These are phyloP conservation scores for Characodon lateralis DNA, from an alignment of 2,797 vertebrate genomes.

Conservation along the genomic window DNA sequence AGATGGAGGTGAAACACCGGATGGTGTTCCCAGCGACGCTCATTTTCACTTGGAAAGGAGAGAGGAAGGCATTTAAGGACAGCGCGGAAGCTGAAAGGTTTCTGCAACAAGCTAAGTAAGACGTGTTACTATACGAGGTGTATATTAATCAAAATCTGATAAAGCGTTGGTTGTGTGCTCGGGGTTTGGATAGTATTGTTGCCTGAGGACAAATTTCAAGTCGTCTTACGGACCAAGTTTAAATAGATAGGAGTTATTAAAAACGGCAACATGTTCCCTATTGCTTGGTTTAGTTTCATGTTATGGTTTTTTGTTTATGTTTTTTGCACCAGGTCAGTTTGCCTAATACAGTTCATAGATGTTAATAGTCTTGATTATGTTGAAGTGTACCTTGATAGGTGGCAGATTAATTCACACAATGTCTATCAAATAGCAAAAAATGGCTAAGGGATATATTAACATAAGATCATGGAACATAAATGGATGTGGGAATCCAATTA, in stretches of 20 bases:
- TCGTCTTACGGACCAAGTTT: not conserved
- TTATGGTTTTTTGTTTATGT: not conserved
- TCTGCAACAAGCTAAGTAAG: not conserved
- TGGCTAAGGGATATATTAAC: too few relatives aligned
- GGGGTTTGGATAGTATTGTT: not conserved
- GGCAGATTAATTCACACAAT: not conserved
- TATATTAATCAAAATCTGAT: not conserved
- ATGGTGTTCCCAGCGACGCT: slow-evolving; percentile 4
- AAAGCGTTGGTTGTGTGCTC: not conserved
- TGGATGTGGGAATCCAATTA: too few relatives aligned
- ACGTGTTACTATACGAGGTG: not conserved
- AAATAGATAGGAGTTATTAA: not conserved
- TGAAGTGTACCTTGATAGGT: not conserved
- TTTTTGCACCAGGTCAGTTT: not conserved
- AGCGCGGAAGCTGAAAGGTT: not conserved
- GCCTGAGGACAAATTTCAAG: slow-evolving; percentile 1
- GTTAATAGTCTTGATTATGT: not conserved
- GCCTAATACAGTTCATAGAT: not conserved
- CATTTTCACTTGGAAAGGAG: not conserved
- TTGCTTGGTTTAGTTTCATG: not conserved
- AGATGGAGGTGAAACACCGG: slow-evolving; percentile 9
- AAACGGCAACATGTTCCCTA: not conserved
- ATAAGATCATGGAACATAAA: too few relatives aligned
- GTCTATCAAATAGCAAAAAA: too few relatives aligned
- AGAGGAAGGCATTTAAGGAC: slow-evolving; percentile 2